phyloP scores from a whole-genome alignment of 1,140 invertebrate genomes.

The Littorina saxatilis region DNA sequence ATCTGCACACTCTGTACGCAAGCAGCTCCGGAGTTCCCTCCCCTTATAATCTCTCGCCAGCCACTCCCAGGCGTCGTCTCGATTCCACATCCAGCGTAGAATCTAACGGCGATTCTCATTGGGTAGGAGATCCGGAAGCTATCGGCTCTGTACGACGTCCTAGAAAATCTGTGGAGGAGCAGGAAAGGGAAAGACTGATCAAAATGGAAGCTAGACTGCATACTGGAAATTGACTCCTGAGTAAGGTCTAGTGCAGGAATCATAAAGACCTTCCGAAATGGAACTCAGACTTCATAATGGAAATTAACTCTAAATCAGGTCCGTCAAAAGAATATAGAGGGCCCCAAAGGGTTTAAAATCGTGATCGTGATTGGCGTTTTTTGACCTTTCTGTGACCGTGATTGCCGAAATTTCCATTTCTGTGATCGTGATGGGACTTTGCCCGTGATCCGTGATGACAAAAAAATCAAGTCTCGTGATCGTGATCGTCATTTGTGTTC shows the following conservation, averaged over 20 bases:
- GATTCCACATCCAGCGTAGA: conserved; percentile 43
- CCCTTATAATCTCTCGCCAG: conserved; percentile 33
- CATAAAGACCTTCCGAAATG: no score
- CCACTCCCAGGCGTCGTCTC: conserved; percentile 17
- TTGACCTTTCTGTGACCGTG: no score
- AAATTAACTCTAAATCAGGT: background rate
- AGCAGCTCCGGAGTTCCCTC: background rate
- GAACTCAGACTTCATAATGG: background rate
- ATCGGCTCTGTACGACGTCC: conserved; percentile 57
- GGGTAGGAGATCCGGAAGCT: conserved; percentile 57
- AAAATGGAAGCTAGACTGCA: background rate
- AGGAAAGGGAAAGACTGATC: conserved; percentile 35
- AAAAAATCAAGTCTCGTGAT: no score
- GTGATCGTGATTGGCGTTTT: no score
- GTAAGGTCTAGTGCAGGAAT: background rate
- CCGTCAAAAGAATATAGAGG: background rate
- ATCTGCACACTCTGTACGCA: background rate
- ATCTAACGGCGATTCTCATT: conserved; percentile 37
- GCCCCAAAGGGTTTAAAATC: no score
- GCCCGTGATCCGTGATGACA: no score
- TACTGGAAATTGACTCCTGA: background rate
- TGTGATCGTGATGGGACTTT: no score
- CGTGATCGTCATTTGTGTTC: no score
- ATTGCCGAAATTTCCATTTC: no score
- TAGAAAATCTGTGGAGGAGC: conserved; percentile 54